phyloP scores from a whole-genome alignment of 2,797 vertebrate genomes.

The Brachyalestes nurse region DNA sequence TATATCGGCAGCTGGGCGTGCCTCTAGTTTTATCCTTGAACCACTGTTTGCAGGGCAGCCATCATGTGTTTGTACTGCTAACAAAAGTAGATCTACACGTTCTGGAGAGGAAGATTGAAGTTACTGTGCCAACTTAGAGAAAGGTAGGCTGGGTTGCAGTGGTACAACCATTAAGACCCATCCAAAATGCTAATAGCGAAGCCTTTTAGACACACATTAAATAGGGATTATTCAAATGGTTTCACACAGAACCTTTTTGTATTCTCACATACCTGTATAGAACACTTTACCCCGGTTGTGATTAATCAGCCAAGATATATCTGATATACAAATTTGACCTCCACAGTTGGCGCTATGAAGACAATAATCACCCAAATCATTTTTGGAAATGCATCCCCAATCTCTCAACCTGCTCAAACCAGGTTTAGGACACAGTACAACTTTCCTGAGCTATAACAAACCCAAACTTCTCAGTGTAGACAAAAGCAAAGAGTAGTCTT shows the following conservation, averaged over 20 bases:
- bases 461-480: too few species aligned
- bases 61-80: constrained; percentile 56
- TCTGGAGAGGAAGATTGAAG: constrained; percentile 1
- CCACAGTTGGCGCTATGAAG: too few species aligned
- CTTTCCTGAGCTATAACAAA: too few species aligned
- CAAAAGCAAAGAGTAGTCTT: too few species aligned
- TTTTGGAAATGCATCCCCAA: too few species aligned
- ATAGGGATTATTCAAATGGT: constrained; percentile 27
- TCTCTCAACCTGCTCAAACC: too few species aligned
- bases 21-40: constrained; percentile 57
- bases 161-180: constrained; percentile 11
- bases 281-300: too few species aligned
- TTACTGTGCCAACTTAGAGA: constrained; percentile 19
- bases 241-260: background rate
- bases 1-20: constrained; percentile 38
- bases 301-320: background rate
- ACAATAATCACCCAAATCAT: too few species aligned
- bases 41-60: constrained; percentile 48
- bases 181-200: constrained; percentile 25
- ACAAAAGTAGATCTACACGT: constrained; percentile 32
- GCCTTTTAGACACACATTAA: constrained; percentile 6
- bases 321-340: background rate
- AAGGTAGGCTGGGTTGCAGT: background rate
- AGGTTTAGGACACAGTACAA: too few species aligned
- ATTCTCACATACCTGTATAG: background rate